Conservation (phyloP, 2,797 vertebrate species). For the Lophura swinhoii region DNA sequence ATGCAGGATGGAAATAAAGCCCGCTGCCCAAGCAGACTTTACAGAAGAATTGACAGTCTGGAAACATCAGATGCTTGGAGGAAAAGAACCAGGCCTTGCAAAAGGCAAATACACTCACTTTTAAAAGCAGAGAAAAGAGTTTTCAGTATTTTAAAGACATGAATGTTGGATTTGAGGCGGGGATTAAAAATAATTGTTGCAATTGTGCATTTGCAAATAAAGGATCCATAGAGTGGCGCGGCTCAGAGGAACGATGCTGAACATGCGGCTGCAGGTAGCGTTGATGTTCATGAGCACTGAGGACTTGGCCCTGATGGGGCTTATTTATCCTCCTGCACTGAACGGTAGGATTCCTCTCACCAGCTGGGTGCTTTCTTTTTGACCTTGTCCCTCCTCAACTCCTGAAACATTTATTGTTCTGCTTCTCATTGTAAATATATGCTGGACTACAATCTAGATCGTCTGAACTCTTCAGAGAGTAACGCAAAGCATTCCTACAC, state of each 20-base stretch:
- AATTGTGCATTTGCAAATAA: not conserved
- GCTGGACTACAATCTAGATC: not conserved
- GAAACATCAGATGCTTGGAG: not conserved
- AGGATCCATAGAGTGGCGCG: not conserved
- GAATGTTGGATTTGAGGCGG: not conserved
- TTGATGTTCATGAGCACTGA: not conserved
- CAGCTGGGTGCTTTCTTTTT: conserved; percentile 13
- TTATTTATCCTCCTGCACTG: not conserved
- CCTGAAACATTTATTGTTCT: not conserved
- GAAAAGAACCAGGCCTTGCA: not conserved
- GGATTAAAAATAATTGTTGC: not conserved
- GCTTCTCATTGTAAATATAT: not conserved
- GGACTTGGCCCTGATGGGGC: not conserved
- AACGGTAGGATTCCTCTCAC: not conserved
- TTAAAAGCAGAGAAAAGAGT: not conserved
- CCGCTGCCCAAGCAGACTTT: not conserved
- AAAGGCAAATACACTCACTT: not conserved
- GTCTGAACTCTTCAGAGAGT: conserved; percentile 34
- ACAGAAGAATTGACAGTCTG: not conserved
- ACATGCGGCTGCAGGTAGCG: not conserved
- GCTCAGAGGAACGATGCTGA: not conserved
- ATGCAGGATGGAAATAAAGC: not conserved
- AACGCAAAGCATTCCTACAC: not conserved
- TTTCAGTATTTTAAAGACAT: not conserved
- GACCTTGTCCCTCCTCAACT: not conserved